Conservation (phyloP, 2,113 vertebrate genomes). For the Martes martes region DNA sequence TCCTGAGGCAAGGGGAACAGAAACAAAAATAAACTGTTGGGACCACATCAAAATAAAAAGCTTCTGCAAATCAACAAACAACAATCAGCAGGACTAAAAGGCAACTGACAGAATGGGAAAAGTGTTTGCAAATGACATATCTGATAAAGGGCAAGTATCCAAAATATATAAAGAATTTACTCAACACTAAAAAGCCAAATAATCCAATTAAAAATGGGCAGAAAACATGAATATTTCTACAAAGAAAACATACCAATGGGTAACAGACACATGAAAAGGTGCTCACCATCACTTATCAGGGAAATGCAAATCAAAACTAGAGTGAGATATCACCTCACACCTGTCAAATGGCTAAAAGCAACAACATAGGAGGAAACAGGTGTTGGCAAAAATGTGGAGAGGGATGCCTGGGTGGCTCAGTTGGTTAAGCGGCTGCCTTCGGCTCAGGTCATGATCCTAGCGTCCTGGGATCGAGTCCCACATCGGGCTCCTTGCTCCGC, state of each 20-base stretch:
- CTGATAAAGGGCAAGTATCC: not conserved
- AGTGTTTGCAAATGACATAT: not conserved
- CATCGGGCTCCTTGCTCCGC: no score
- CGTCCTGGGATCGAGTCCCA: no score
- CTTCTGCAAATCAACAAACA: not conserved
- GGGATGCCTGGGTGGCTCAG: no score
- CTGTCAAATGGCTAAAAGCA: not conserved
- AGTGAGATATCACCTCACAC: not conserved
- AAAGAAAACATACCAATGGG: not conserved
- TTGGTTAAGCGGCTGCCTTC: no score
- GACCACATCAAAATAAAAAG: not conserved
- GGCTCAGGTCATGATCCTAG: no score
- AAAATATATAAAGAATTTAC: not conserved
- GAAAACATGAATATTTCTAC: not conserved
- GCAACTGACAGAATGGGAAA: not conserved
- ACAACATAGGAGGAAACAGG: not conserved
- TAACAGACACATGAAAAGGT: not conserved
- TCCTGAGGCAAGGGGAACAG: not conserved
- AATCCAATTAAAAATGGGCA: not conserved
- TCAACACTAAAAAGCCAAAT: not conserved
- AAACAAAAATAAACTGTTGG: not conserved
- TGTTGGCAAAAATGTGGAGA: not conserved
- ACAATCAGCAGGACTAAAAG: not conserved
- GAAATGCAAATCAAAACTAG: not conserved
- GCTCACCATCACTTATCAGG: not conserved